These are phyloP conservation scores for Pseudococcus longispinus DNA, from an alignment of 2,888 invertebrate species.

Conservation along the genomic window DNA sequence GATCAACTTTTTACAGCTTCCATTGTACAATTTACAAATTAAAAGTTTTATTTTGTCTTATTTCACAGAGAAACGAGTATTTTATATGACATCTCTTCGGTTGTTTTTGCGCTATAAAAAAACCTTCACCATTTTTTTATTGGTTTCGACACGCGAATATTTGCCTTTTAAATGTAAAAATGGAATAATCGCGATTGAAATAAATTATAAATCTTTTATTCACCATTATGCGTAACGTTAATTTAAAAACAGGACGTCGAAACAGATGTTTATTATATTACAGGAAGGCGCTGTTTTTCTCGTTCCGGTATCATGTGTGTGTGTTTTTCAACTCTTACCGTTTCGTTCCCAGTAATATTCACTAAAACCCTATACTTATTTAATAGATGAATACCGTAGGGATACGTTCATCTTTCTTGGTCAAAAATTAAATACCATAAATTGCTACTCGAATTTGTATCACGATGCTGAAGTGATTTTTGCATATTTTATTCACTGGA, in stretches of 20 bases:
- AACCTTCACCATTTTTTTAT: background rate
- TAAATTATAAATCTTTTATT: constrained; percentile 38
- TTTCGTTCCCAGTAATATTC: background rate
- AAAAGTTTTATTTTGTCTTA: background rate
- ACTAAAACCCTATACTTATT: background rate
- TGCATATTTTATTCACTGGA: background rate
- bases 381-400: background rate
- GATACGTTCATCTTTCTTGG: background rate
- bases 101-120: background rate
- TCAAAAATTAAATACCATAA: background rate
- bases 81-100: constrained; percentile 18
- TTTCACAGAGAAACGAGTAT: background rate
- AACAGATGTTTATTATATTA: constrained; percentile 38
- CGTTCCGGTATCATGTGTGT: background rate
- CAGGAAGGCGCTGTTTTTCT: constrained; percentile 27
- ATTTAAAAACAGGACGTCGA: constrained; percentile 36
- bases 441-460: background rate
- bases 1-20: constrained; percentile 3
- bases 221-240: constrained; percentile 14
- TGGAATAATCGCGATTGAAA: background rate
- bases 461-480: background rate
- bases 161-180: background rate
- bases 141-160: constrained; percentile 10
- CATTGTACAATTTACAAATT: background rate
- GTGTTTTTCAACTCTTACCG: background rate